Conservation (phyloP, 2,888 invertebrate species). For the Ctenicera cuprea region DNA sequence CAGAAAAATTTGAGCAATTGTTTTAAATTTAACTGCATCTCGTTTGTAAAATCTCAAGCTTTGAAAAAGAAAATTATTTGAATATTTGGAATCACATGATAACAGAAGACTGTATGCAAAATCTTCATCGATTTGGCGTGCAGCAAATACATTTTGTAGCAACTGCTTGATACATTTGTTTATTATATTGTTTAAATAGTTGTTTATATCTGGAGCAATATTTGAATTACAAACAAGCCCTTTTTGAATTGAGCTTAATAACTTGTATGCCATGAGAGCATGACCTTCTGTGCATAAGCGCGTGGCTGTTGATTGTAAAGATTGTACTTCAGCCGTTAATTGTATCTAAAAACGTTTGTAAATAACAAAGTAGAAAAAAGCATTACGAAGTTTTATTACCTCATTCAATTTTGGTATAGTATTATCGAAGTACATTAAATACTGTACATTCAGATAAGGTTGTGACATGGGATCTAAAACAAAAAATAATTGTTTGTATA, state of each 20-base stretch:
- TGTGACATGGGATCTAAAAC: neutral
- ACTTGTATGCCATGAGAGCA: constrained; percentile 60
- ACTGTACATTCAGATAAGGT: neutral
- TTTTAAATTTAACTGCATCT: constrained; percentile 61
- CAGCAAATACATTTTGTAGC: constrained; percentile 68
- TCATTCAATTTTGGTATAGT: constrained; percentile 7
- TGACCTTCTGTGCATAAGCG: constrained; percentile 63
- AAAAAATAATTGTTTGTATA: neutral
- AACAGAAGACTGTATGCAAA: constrained; percentile 68
- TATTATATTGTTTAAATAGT: constrained; percentile 53
- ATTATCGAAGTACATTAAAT: neutral
- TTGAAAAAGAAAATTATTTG: constrained; percentile 53
- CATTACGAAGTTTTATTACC: constrained; percentile 7
- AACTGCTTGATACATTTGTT: constrained; percentile 62
- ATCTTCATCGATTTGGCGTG: constrained; percentile 67
- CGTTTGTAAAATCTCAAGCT: constrained; percentile 61
- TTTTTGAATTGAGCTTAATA: constrained; percentile 59
- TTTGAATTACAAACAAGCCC: constrained; percentile 48
- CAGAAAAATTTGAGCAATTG: constrained; percentile 61
- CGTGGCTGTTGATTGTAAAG: constrained; percentile 58
- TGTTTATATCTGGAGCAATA: constrained; percentile 36
- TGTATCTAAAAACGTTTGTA: constrained; percentile 51
- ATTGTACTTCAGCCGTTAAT: constrained; percentile 59
- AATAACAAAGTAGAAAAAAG: neutral
- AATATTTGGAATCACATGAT: constrained; percentile 57